These are phyloP conservation scores for Meteorus colon DNA, from an alignment of 2,888 invertebrate genomes.

Conservation along the genomic window DNA sequence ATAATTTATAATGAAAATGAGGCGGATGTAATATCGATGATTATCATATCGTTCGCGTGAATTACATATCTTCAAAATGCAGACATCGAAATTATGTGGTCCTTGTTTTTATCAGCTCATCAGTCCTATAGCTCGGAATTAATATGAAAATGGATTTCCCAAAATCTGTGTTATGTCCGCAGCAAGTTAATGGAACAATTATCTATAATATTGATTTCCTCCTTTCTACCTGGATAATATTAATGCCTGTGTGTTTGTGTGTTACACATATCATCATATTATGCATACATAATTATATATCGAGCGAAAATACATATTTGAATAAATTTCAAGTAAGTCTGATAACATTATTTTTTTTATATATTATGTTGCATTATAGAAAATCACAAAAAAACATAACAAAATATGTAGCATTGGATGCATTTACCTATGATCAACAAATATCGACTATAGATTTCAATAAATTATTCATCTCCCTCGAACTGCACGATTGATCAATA, in stretches of 20 bases:
- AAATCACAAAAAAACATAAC: background rate
- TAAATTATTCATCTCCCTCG: background rate
- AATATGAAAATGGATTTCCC: background rate
- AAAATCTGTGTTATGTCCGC: constrained; percentile 8
- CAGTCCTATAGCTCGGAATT: constrained; percentile 17
- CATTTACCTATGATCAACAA: background rate
- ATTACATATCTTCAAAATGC: constrained; percentile 28
- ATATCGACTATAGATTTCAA: background rate
- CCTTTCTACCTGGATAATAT: constrained; percentile 10
- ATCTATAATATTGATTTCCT: background rate
- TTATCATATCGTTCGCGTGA: constrained; percentile 23
- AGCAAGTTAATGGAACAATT: background rate
- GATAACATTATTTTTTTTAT: background rate
- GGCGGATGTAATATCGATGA: constrained; percentile 40
- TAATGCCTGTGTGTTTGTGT: background rate
- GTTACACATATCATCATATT: background rate
- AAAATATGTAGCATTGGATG: background rate
- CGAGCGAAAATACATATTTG: background rate
- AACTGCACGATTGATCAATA: background rate
- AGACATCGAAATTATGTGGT: constrained; percentile 30
- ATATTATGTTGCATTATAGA: background rate
- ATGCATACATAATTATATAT: background rate
- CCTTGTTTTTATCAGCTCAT: constrained; percentile 14
- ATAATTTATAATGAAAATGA: constrained; percentile 38
- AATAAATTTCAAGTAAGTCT: constrained; percentile 1